These are phyloP conservation scores for Dipus sagitta DNA, from an alignment of 2,797 vertebrate species.

Conservation along the genomic window DNA sequence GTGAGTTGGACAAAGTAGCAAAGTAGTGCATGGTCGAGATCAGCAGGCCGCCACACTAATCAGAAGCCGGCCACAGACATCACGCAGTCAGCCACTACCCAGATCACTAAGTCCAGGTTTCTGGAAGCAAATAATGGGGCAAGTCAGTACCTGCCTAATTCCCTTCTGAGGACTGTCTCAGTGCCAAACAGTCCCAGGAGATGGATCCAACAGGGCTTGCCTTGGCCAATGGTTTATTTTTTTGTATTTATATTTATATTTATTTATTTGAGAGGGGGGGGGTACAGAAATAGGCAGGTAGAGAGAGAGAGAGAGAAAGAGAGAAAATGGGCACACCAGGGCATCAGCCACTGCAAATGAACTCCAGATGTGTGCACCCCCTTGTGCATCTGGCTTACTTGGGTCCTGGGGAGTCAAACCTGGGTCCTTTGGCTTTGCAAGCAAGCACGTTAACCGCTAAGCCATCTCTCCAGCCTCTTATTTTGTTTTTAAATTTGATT, in stretches of 20 bases:
- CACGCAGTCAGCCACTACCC: background rate
- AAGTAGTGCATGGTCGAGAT: accelerated
- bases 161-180: background rate
- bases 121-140: background rate
- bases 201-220: background rate
- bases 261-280: too few species aligned
- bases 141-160: background rate
- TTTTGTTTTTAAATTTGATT: too few species aligned
- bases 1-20: accelerated
- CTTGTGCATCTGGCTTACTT: too few species aligned
- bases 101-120: background rate
- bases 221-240: background rate
- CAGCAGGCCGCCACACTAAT: background rate
- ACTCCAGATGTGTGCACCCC: too few species aligned
- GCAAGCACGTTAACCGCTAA: too few species aligned
- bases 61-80: background rate
- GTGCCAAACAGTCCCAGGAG: background rate
- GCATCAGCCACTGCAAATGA: too few species aligned
- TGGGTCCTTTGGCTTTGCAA: too few species aligned
- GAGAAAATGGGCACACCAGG: too few species aligned
- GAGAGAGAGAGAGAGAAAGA: too few species aligned
- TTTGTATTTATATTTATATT: background rate
- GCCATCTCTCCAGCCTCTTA: too few species aligned
- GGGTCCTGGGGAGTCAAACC: too few species aligned
- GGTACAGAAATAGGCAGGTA: too few species aligned